Conservation (phyloP, 2,797 vertebrate species). For the Steatocranus sp. region DNA sequence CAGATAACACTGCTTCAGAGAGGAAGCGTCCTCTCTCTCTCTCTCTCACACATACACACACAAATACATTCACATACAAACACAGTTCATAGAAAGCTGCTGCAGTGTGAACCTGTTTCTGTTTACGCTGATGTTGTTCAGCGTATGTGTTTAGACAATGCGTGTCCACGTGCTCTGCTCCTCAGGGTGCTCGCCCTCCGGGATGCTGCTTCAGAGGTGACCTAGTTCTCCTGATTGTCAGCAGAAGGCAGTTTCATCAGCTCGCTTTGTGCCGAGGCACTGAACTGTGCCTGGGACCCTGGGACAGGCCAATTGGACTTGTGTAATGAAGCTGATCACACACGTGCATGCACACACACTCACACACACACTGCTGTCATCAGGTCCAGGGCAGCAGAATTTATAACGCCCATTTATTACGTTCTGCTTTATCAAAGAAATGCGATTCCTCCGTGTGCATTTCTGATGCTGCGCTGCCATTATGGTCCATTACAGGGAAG, state of each 20-base stretch:
- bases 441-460: conserved; percentile 34
- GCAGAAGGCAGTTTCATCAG: conserved; percentile 71
- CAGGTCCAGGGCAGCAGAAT: conserved; percentile 45
- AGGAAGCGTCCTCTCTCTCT: background rate
- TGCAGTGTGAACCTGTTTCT: conserved; percentile 8
- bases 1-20: conserved; percentile 42
- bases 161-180: conserved; percentile 20
- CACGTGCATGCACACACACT: conserved; percentile 29
- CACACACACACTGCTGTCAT: conserved; percentile 12
- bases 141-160: conserved; percentile 17
- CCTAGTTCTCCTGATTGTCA: conserved; percentile 76
- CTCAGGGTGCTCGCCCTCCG: conserved; percentile 48
- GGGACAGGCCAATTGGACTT: conserved; percentile 63
- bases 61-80: conserved; percentile 18
- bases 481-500: conserved; percentile 58
- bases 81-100: background rate
- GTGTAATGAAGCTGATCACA: conserved; percentile 70
- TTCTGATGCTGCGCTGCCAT: conserved; percentile 47
- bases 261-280: conserved; percentile 75
- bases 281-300: conserved; percentile 69
- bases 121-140: background rate
- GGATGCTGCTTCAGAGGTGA: conserved; percentile 71
- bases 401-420: conserved; percentile 64
- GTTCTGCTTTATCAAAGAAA: conserved; percentile 60
- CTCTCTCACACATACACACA: background rate